Evolutionary conservation across 2,113 vertebrate genomes (phyloP).

Genomic region (Onychostoma macrolepis): DNA sequence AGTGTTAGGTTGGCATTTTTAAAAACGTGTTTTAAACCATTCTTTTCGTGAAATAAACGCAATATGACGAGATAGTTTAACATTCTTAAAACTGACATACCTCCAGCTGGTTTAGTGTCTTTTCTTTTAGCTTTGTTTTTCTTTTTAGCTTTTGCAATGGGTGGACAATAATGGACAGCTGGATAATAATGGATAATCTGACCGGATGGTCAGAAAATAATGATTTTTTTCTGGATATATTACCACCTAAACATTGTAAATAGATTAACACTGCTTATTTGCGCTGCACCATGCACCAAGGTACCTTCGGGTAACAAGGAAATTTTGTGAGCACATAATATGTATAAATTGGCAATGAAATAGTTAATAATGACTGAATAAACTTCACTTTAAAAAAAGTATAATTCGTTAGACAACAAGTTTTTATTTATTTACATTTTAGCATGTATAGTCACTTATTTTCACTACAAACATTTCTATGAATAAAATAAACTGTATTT

Average conservation of each 20-base stretch:
- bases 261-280: neutral
- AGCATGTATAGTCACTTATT: neutral
- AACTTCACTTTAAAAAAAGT: no score
- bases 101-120: constrained; percentile 64
- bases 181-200: no score
- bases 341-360: neutral
- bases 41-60: neutral
- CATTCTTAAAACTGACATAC: constrained; percentile 56
- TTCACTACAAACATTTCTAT: neutral
- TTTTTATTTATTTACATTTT: neutral
- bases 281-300: neutral
- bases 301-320: neutral
- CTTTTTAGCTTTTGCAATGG: constrained; percentile 78
- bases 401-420: no score
- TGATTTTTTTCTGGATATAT: neutral
- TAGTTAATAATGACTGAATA: neutral
- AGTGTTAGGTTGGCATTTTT: neutral
- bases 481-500: neutral
- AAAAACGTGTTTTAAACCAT: neutral
- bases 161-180: no score
- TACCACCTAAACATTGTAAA: neutral
- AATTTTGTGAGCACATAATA: neutral
- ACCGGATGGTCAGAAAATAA: neutral
- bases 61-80: neutral
- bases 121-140: constrained; percentile 75